Evolutionary conservation across 2,888 invertebrate species (phyloP).

Genomic region (Drosophila nigritarsus): DNA sequence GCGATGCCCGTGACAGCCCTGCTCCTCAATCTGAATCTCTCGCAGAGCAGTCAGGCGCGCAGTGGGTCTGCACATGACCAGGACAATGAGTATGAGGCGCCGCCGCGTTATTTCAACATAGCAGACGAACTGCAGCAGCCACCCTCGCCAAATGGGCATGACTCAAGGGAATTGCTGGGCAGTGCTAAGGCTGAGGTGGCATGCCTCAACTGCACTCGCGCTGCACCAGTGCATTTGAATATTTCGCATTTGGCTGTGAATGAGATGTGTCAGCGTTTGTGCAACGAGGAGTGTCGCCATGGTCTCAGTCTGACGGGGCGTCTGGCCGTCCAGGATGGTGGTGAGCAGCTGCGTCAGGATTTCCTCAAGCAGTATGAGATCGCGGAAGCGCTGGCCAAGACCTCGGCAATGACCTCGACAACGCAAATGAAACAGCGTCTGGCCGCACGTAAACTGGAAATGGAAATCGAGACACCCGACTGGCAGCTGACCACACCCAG

Average conservation of each 20-base stretch:
- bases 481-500: conserved; percentile 46
- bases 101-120: conserved; percentile 76
- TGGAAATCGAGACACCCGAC: conserved; percentile 83
- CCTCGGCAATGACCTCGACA: conserved; percentile 87
- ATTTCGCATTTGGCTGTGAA: conserved; percentile 61
- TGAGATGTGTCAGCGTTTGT: conserved; percentile 82
- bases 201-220: conserved; percentile 74
- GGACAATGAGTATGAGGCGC: conserved; percentile 70
- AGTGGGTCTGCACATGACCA: conserved; percentile 50
- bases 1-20: conserved; percentile 84
- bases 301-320: conserved; percentile 56
- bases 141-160: conserved; percentile 50
- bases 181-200: conserved; percentile 54
- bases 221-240: conserved; percentile 49
- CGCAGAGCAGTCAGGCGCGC: conserved; percentile 35
- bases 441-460: conserved; percentile 86
- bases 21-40: conserved; percentile 77
- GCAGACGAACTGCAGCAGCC: conserved; percentile 45
- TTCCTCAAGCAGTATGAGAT: conserved; percentile 85
- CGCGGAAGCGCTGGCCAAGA: conserved; percentile 87
- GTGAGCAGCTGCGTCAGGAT: conserved; percentile 69
- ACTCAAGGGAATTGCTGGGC: conserved; percentile 47
- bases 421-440: conserved; percentile 86
- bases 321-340: conserved; percentile 49
- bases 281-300: conserved; percentile 79